phyloP scores from a whole-genome alignment of 2,797 vertebrate species.

The Hafferia zeledoni region DNA sequence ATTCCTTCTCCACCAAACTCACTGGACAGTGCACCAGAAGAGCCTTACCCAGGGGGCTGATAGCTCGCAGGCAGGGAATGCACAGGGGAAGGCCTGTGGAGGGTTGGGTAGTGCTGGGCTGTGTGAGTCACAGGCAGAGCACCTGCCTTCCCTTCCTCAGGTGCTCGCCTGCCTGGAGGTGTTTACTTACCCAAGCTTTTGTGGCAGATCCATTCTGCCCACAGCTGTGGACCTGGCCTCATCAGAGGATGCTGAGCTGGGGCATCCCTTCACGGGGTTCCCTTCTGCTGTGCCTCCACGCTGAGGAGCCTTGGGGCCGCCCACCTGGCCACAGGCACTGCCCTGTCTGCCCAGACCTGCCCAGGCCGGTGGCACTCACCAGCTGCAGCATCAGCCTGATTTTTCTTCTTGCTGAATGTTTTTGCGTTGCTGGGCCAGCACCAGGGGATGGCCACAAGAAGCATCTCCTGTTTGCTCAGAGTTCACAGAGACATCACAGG shows the following conservation, averaged over 20 bases:
- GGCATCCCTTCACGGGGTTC: neutral
- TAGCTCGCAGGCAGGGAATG: neutral
- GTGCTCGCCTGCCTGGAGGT: accelerated
- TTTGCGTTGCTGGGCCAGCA: neutral
- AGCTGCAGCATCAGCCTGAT: neutral
- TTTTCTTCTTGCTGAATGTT: neutral
- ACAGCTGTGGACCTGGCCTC: neutral
- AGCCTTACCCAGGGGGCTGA: neutral
- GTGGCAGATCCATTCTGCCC: neutral
- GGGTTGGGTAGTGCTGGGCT: neutral
- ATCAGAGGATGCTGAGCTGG: neutral
- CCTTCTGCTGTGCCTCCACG: accelerated
- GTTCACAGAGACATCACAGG: accelerated
- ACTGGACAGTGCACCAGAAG: accelerated
- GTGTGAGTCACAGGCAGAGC: neutral
- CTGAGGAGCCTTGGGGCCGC: neutral
- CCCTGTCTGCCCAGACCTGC: neutral
- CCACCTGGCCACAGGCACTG: neutral
- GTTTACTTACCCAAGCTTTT: neutral
- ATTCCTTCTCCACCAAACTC: neutral
- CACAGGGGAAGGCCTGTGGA: neutral
- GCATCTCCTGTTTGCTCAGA: accelerated
- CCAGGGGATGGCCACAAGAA: accelerated
- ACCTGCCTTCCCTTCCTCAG: neutral
- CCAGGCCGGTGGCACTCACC: neutral